phyloP scores from a whole-genome alignment of 2,888 invertebrate genomes.

The Brenthis hecate region DNA sequence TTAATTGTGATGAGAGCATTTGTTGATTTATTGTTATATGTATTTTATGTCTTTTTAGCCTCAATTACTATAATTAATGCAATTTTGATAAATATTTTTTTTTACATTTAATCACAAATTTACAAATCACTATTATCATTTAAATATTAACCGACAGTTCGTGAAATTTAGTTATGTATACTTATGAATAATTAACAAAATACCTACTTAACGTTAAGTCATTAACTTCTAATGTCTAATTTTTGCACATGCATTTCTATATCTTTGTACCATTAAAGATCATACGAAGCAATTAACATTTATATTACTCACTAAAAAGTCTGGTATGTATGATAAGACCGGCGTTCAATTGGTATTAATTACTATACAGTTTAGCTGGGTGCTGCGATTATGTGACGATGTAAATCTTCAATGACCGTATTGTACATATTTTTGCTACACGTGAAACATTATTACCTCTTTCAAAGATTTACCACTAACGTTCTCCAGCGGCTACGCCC shows the following conservation, averaged over 20 bases:
- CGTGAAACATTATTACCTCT: background rate
- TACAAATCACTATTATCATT: too few relatives aligned
- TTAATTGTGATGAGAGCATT: constrained; percentile 13
- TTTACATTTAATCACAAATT: background rate
- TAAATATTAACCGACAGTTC: too few relatives aligned
- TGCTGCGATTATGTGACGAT: constrained; percentile 29
- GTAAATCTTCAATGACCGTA: constrained; percentile 22
- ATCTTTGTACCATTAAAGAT: too few relatives aligned
- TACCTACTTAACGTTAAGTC: too few relatives aligned
- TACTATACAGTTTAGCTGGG: constrained; percentile 30
- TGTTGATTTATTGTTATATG: constrained; percentile 13
- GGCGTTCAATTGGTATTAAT: constrained; percentile 37
- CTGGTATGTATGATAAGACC: background rate
- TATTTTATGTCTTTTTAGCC: constrained; percentile 4
- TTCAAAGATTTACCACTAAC: background rate
- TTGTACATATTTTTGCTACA: background rate
- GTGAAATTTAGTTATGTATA: too few relatives aligned
- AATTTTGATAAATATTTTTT: background rate
- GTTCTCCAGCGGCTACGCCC: background rate
- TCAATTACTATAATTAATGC: background rate
- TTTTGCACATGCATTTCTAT: too few relatives aligned
- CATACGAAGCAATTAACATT: background rate
- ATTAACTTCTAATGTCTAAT: too few relatives aligned
- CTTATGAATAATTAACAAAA: too few relatives aligned
- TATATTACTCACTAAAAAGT: constrained; percentile 2